Base-by-base conservation (phyloP, 2,888 invertebrate genomes). In the Abrostola triplasia region DNA sequence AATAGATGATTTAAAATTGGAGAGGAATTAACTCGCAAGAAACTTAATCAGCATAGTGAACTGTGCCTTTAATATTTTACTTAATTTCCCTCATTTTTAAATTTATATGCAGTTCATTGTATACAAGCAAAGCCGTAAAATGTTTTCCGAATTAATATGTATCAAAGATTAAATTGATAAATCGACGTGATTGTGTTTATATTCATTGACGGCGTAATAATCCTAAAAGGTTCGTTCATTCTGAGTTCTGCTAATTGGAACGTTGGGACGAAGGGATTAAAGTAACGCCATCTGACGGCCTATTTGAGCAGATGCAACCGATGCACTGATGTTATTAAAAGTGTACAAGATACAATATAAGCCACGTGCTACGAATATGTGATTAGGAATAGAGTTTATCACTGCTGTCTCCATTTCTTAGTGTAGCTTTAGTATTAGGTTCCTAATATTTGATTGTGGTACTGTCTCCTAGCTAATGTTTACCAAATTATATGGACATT, bases 281-380 rank as follows among this genome's bases (percentile, higher is more conserved):
- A 64, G 48, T 64, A 76, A 69, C 59, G 66, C 67, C 71, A 71
- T 48, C 55, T 78, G 77, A 64, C 64, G 66, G 69, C 62, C 71
- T 61, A 75, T 73, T 71, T 64, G 67, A 60, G 61, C 77, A 65
- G 57, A 69, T 66, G 73, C 67, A 75, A 61, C 57, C 72, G 70
- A 67, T 55, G 61, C 64, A 36, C 47, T 62, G 54, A 48, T 65
- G 36, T 67, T 67, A 67, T 52, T 58, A 37, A 47, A 69, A 36
- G 55, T 59, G 59, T 47, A 24, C 24, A 5, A 40, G 40, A 9
- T 8, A 40, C 10, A 40, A 11, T 41, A 41, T 11, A 24, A 24
- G 24, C n/a, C n/a, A n/a, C n/a, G 41, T 41, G 11, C n/a, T 41
- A 11, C n/a, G 8, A 9, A 24, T 13, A 13, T 47, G 10, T 47